Conservation (phyloP, 1,140 invertebrate species). For the Musca domestica region DNA sequence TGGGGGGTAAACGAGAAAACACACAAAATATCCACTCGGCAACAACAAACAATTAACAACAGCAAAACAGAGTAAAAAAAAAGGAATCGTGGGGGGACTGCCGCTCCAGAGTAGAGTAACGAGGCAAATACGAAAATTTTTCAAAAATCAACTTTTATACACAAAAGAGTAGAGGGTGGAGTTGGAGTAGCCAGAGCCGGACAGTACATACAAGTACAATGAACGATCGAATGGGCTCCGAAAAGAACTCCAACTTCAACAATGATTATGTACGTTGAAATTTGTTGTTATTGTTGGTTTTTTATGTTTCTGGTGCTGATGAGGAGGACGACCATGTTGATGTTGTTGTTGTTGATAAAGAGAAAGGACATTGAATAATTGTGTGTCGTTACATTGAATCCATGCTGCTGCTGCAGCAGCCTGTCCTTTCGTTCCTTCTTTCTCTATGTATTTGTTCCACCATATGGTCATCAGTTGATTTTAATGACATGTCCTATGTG, state of each 20-base stretch:
- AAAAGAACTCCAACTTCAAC: too few species aligned
- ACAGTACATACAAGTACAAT: not conserved
- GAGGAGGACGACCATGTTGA: not conserved
- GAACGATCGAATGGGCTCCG: too few species aligned
- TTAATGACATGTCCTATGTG: too few species aligned
- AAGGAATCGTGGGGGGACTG: not conserved
- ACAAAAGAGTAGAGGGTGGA: not conserved
- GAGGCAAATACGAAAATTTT: not conserved
- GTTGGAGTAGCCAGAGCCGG: not conserved
- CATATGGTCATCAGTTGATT: too few species aligned
- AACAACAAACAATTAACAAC: conserved; percentile 21
- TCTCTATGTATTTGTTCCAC: too few species aligned
- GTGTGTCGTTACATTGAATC: too few species aligned
- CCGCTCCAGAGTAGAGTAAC: too few species aligned
- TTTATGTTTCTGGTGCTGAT: not conserved
- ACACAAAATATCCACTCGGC: conserved; percentile 18
- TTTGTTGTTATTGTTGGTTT: not conserved
- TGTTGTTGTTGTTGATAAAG: too few species aligned
- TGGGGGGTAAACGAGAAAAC: too few species aligned
- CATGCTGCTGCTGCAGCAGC: too few species aligned
- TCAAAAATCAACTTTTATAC: conserved; percentile 6
- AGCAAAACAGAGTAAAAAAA: not conserved
- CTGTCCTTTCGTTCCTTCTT: too few species aligned
- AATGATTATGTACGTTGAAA: not conserved
- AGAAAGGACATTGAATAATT: conserved; percentile 17